Conservation (phyloP, 2,797 vertebrate genomes). For the Thaleichthys pacificus region DNA sequence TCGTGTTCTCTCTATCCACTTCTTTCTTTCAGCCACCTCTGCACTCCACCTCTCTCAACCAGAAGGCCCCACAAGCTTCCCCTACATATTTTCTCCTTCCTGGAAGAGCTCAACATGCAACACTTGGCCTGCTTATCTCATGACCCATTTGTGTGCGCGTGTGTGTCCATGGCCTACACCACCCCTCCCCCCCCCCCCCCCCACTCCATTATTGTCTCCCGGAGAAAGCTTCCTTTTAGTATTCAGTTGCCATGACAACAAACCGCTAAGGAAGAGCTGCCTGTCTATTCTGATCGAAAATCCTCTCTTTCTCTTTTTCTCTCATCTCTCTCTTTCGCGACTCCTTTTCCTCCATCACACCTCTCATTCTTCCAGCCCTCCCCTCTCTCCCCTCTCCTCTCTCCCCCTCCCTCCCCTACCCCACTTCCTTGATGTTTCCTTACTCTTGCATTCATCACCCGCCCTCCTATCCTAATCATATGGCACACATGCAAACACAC, state of each 20-base stretch:
- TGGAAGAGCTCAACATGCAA: neutral
- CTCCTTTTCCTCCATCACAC: slow-evolving; percentile 29
- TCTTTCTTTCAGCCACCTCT: neutral
- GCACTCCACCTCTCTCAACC: neutral
- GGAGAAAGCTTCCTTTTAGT: slow-evolving; percentile 68
- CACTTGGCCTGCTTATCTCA: slow-evolving; percentile 23
- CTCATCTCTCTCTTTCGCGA: slow-evolving; percentile 7
- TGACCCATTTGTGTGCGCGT: slow-evolving; percentile 49
- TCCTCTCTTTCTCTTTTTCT: slow-evolving; percentile 38
- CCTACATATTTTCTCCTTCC: neutral
- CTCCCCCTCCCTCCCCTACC: neutral
- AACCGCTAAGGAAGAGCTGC: slow-evolving; percentile 53
- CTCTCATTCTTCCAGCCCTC: slow-evolving; percentile 33
- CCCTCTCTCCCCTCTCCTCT: slow-evolving; percentile 20
- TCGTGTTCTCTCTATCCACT: too few relatives aligned
- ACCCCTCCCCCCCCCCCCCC: slow-evolving; percentile 50
- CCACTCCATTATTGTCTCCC: slow-evolving; percentile 61
- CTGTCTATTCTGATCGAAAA: slow-evolving; percentile 56
- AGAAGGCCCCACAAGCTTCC: neutral
- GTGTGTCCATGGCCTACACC: neutral
- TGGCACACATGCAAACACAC: neutral
- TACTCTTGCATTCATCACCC: too few relatives aligned
- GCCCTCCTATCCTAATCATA: too few relatives aligned
- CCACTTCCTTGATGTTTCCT: slow-evolving; percentile 24
- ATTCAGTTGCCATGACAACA: slow-evolving; percentile 74